A percentile compares a stretch with the other conserved stretches of the same genome.
Conservation (phyloP, 2,888 invertebrate genomes). For the Byasa hedistus region DNA sequence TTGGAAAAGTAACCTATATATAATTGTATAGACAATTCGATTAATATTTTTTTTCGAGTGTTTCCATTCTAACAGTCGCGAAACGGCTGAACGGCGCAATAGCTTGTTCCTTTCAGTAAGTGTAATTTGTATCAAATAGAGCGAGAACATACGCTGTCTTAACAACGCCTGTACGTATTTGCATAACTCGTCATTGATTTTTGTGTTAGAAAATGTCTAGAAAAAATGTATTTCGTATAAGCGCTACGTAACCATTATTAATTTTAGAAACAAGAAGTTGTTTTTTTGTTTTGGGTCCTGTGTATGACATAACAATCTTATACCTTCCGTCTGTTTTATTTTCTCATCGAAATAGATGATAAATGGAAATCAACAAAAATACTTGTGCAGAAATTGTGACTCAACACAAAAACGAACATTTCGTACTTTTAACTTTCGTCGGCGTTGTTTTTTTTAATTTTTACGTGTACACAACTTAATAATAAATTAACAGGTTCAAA, state of each 20-base stretch:
- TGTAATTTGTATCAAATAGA: conserved; percentile 55
- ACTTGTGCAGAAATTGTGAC: too few species aligned
- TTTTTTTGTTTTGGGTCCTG: not conserved
- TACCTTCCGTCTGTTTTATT: too few species aligned
- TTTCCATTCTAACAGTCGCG: conserved; percentile 9
- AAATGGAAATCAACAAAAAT: too few species aligned
- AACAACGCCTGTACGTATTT: conserved; percentile 40
- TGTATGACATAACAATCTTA: not conserved
- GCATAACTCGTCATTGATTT: conserved; percentile 38
- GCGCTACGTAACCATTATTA: not conserved
- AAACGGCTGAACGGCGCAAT: conserved; percentile 35
- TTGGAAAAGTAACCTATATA: not conserved
- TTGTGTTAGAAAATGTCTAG: conserved; percentile 4
- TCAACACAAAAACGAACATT: too few species aligned
- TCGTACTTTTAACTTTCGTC: too few species aligned
- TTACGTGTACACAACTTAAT: too few species aligned
- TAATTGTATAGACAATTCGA: not conserved
- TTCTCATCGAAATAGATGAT: too few species aligned
- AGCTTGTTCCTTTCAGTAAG: conserved; percentile 43
- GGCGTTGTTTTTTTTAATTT: too few species aligned
- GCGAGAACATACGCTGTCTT: conserved; percentile 54
- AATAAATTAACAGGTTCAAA: too few species aligned
- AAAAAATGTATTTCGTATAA: not conserved
- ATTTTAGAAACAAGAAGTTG: not conserved
- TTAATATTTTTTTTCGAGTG: not conserved